phyloP scores from a whole-genome alignment of 2,797 vertebrate species.

The Sebastes taczanowskii region DNA sequence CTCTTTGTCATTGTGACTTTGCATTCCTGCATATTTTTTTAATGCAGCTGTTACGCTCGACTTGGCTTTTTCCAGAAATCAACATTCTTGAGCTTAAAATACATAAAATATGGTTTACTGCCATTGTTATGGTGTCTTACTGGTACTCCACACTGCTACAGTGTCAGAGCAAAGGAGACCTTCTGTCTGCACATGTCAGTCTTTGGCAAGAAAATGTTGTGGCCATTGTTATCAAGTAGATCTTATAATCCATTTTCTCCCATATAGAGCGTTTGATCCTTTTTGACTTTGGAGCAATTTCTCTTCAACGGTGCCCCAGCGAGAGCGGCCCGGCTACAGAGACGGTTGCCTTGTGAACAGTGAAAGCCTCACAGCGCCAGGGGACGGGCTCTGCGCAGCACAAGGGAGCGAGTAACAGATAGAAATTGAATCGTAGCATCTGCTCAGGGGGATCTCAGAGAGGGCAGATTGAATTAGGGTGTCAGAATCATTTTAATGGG shows the following conservation, averaged over 20 bases:
- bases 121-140: background rate
- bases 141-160: background rate
- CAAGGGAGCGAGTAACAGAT: conserved; percentile 64
- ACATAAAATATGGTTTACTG: conserved; percentile 3
- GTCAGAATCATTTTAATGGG: conserved; percentile 75
- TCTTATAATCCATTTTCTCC: conserved; percentile 31
- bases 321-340: conserved; percentile 38
- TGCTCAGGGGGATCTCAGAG: conserved; percentile 70
- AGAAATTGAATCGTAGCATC: conserved; percentile 77
- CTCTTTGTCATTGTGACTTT: conserved; percentile 53
- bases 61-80: background rate
- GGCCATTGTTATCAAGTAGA: conserved; percentile 46
- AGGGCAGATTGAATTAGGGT: conserved; percentile 77
- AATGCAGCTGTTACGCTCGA: background rate
- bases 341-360: conserved; percentile 47
- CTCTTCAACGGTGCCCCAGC: conserved; percentile 28
- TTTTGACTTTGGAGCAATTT: conserved; percentile 39
- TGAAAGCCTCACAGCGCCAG: conserved; percentile 42
- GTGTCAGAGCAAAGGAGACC: conserved; percentile 4
- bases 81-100: conserved; percentile 10
- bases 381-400: conserved; percentile 51
- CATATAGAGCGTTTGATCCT: conserved; percentile 13
- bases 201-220: conserved; percentile 39
- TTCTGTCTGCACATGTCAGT: conserved; percentile 34
- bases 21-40: conserved; percentile 28